These are phyloP conservation scores for Ptychadena robeensis DNA, from an alignment of 2,797 vertebrate species.

Conservation along the genomic window DNA sequence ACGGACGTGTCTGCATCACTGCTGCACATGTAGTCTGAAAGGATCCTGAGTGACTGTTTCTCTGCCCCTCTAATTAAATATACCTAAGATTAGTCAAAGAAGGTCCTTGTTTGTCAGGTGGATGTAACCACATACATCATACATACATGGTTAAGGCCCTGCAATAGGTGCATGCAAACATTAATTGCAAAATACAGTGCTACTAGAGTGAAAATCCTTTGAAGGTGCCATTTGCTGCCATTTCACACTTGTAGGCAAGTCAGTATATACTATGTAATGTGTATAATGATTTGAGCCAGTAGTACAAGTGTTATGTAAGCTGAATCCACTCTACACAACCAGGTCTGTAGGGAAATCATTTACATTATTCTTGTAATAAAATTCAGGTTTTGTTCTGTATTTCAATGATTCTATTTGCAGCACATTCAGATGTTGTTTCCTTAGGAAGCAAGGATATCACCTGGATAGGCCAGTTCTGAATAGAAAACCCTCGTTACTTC, in stretches of 20 bases:
- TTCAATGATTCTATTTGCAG: conserved; percentile 17
- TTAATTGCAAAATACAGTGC: too few relatives aligned
- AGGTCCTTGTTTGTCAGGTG: too few relatives aligned
- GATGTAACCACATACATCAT: too few relatives aligned
- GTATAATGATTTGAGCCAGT: not conserved
- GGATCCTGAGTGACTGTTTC: too few relatives aligned
- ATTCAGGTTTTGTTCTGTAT: conserved; percentile 18
- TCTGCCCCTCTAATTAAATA: too few relatives aligned
- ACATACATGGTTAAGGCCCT: not conserved
- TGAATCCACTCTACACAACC: not conserved
- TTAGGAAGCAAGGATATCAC: conserved; percentile 25
- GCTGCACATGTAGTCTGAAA: too few relatives aligned
- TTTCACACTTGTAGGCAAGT: not conserved
- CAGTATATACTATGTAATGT: not conserved
- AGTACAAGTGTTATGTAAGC: not conserved
- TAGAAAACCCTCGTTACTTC: conserved; percentile 29
- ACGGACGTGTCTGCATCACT: too few relatives aligned
- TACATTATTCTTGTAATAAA: conserved; percentile 20
- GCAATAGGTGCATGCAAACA: not conserved
- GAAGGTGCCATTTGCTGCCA: not conserved
- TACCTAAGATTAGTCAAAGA: too few relatives aligned
- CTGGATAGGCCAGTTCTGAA: not conserved
- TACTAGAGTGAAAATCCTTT: not conserved
- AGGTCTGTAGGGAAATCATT: conserved; percentile 19
- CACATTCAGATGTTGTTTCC: not conserved